These are phyloP conservation scores for Furcifer pardalis DNA, from an alignment of 2,797 vertebrate genomes.

Conservation along the genomic window DNA sequence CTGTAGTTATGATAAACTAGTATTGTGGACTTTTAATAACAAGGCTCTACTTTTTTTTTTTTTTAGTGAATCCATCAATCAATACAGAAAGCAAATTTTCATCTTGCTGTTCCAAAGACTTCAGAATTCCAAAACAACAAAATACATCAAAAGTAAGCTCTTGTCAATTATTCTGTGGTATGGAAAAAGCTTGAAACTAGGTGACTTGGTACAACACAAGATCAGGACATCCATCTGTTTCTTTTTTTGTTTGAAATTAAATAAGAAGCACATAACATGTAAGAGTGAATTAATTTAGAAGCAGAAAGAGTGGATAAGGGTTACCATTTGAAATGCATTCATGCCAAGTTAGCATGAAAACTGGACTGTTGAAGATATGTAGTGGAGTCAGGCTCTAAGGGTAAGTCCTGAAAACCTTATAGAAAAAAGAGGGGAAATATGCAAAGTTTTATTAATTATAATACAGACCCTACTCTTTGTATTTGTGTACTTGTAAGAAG, in stretches of 20 bases:
- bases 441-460: neutral
- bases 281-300: conserved; percentile 12
- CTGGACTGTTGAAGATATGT: neutral
- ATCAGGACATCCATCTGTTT: neutral
- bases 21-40: neutral
- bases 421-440: neutral
- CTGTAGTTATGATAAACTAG: neutral
- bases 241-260: conserved; percentile 6
- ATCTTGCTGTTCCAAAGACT: conserved; percentile 98
- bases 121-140: conserved; percentile 97
- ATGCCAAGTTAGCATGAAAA: neutral
- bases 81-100: conserved; percentile 98
- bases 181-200: neutral
- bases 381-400: neutral
- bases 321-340: neutral
- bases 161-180: neutral
- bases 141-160: conserved; percentile 95
- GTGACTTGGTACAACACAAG: neutral
- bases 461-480: neutral
- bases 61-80: conserved; percentile 88
- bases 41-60: conserved; percentile 41
- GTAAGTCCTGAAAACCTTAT: neutral
- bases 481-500: neutral
- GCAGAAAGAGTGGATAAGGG: neutral
- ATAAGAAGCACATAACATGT: neutral